Percentiles rank a stretch among this genome's conserved stretches.
These are phyloP conservation scores for Ceyx melanurus DNA, from an alignment of 2,113 vertebrate genomes.

Conservation along the genomic window DNA sequence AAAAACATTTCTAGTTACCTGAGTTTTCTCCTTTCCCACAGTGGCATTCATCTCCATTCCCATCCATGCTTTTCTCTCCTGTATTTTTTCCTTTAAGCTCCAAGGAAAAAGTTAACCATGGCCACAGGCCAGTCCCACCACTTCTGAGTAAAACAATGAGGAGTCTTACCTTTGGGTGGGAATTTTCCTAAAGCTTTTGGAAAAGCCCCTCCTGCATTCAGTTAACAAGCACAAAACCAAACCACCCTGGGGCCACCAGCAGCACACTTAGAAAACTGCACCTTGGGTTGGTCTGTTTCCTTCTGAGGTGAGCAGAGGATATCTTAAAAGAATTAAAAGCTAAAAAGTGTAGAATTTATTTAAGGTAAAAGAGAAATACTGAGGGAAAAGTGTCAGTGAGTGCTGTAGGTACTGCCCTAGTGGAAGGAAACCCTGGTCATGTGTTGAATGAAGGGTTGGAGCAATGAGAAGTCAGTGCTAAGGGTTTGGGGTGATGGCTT, in stretches of 20 bases:
- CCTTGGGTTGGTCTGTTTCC: neutral
- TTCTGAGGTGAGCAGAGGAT: neutral
- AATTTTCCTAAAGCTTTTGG: neutral
- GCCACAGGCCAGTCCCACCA: neutral
- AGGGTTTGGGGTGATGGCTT: too few relatives aligned
- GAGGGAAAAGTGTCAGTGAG: too few relatives aligned
- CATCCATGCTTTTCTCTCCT: neutral
- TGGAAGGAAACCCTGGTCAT: neutral
- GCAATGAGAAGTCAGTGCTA: neutral
- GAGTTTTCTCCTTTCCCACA: neutral
- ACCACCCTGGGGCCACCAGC: accelerated
- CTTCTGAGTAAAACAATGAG: accelerated
- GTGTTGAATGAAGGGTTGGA: neutral
- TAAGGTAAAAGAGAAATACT: neutral
- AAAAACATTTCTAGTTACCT: neutral
- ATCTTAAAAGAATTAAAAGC: neutral
- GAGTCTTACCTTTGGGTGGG: neutral
- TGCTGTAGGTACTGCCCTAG: neutral
- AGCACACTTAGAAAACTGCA: neutral
- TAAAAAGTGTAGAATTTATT: accelerated
- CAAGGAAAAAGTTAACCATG: neutral
- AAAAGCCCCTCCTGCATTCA: neutral
- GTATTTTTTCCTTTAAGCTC: neutral
- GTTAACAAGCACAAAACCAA: neutral
- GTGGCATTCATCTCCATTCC: neutral